Evolutionary conservation across 2,113 vertebrate genomes (phyloP).

Genomic region (Cacatua alba): DNA sequence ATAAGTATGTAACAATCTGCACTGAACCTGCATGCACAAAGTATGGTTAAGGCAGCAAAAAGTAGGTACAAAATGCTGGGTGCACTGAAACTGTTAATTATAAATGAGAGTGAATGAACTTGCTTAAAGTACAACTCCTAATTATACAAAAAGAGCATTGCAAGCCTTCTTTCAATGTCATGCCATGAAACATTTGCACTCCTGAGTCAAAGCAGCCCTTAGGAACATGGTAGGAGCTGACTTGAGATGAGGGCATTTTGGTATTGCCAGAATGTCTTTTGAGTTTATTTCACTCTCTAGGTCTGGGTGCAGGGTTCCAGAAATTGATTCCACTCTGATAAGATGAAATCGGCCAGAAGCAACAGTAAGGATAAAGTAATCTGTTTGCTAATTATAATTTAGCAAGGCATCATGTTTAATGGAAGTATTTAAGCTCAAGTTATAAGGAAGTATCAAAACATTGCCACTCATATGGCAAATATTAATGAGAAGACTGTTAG

Average conservation of each 20-base stretch:
- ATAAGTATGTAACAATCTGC: background rate
- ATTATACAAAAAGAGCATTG: background rate
- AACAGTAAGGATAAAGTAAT: background rate
- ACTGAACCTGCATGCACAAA: rapidly evolving
- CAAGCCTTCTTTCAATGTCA: background rate
- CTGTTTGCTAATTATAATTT: background rate
- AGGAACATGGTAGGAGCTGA: background rate
- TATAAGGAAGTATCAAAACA: background rate
- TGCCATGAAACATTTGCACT: background rate
- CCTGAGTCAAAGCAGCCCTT: background rate
- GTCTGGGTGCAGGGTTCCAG: background rate
- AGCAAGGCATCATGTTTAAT: background rate
- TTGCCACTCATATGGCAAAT: background rate
- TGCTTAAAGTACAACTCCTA: background rate
- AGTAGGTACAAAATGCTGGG: background rate
- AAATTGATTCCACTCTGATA: background rate
- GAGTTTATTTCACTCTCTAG: background rate
- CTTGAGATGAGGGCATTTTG: background rate
- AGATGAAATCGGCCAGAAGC: background rate
- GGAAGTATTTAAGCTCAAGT: background rate
- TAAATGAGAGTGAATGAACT: background rate
- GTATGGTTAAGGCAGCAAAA: background rate
- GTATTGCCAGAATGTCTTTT: background rate
- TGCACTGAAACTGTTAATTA: background rate
- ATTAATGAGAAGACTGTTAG: background rate